Conservation (phyloP, 1,140 invertebrate genomes). For the Aphelinus certus region DNA sequence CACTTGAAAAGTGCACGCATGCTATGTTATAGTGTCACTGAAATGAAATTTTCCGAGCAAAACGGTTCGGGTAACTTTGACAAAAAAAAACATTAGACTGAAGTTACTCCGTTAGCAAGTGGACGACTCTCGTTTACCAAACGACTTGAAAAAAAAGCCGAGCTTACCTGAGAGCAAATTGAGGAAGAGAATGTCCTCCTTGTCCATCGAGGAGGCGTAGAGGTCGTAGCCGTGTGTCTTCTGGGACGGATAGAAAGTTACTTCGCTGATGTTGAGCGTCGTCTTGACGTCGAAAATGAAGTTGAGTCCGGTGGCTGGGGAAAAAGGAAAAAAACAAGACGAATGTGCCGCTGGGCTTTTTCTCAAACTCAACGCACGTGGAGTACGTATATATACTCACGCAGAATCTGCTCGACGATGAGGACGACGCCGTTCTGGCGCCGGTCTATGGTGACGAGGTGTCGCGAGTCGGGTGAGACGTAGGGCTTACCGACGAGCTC, state of each 20-base stretch:
- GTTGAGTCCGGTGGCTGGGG: conserved; percentile 71
- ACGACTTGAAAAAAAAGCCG: too few species aligned
- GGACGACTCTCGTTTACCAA: too few species aligned
- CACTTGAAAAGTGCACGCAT: too few species aligned
- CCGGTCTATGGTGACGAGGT: conserved; percentile 76
- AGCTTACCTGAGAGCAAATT: conserved; percentile 75
- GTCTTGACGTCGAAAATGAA: conserved; percentile 84
- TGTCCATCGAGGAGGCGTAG: conserved; percentile 77
- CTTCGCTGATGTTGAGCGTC: conserved; percentile 79
- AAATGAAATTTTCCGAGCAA: too few species aligned
- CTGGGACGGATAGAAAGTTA: conserved; percentile 81
- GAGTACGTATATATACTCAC: conserved; percentile 56
- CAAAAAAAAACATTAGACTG: too few species aligned
- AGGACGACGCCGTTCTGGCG: conserved; percentile 71
- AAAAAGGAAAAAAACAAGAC: neutral
- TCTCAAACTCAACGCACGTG: too few species aligned
- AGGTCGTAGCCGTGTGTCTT: conserved; percentile 81
- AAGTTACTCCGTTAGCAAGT: too few species aligned
- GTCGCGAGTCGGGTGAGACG: conserved; percentile 78
- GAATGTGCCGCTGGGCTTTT: too few species aligned
- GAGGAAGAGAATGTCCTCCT: conserved; percentile 80
- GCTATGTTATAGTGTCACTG: too few species aligned
- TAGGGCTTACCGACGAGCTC: conserved; percentile 74
- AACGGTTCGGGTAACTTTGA: too few species aligned
- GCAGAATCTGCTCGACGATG: conserved; percentile 77